phyloP scores from a whole-genome alignment of 2,797 vertebrate genomes.

The Enteromius anoplus region DNA sequence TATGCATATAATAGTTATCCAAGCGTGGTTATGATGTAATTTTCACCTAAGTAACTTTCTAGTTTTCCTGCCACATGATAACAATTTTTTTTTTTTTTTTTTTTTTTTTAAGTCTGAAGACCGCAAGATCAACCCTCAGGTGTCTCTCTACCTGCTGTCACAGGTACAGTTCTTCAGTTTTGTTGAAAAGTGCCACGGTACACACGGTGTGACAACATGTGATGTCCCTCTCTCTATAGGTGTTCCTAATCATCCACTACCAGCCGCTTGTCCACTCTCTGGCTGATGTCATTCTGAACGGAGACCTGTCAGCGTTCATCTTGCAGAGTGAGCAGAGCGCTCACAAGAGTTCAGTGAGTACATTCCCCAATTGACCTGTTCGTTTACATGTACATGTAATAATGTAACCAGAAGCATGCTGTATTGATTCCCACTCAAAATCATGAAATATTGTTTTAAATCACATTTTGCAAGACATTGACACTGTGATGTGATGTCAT shows the following conservation, averaged over 20 bases:
- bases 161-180: slow-evolving; percentile 80
- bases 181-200: slow-evolving; percentile 5
- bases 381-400: background rate
- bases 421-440: background rate
- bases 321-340: slow-evolving; percentile 79
- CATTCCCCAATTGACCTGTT: background rate
- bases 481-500: background rate
- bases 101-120: slow-evolving; percentile 82
- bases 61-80: background rate
- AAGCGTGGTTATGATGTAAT: background rate
- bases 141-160: slow-evolving; percentile 95
- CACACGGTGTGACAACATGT: background rate
- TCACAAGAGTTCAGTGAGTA: slow-evolving; percentile 82
- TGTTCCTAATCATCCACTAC: slow-evolving; percentile 97
- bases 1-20: background rate
- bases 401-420: background rate
- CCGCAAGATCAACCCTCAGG: slow-evolving; percentile 92
- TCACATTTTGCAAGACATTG: background rate
- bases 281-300: slow-evolving; percentile 94
- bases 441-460: background rate
- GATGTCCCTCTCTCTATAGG: slow-evolving; percentile 74
- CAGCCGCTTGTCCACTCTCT: slow-evolving; percentile 91
- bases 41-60: background rate
- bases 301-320: slow-evolving; percentile 89
- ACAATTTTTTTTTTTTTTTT: background rate